Percentiles rank a stretch among this genome's conserved stretches.
Conservation (phyloP, 2,113 vertebrate species). For the Columbina picui region DNA sequence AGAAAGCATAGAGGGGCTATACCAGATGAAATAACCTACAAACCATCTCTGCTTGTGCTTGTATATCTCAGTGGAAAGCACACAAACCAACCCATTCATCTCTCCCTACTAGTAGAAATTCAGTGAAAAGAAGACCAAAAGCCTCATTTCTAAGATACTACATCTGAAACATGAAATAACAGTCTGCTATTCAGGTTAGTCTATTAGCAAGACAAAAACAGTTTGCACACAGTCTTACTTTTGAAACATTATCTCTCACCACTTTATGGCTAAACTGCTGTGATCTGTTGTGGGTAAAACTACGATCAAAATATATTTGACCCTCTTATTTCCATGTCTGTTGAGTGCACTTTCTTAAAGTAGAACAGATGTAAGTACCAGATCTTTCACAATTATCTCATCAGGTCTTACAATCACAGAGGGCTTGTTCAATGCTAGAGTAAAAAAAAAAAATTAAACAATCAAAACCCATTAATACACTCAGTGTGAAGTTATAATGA, state of each 20-base stretch:
- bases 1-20: neutral
- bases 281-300: neutral
- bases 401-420: neutral
- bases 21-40: constrained; percentile 37
- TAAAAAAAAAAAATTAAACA: neutral
- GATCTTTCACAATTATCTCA: neutral
- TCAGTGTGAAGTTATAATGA: neutral
- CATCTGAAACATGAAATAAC: neutral
- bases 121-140: neutral
- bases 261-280: neutral
- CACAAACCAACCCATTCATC: neutral
- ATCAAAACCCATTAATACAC: neutral
- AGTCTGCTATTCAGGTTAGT: neutral
- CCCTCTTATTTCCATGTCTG: neutral
- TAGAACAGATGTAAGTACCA: neutral
- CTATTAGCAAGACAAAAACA: constrained; percentile 8
- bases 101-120: neutral
- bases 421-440: neutral
- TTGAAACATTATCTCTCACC: constrained; percentile 15
- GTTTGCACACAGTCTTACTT: neutral
- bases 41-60: neutral
- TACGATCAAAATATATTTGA: neutral
- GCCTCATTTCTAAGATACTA: neutral
- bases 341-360: neutral
- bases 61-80: neutral